Percentiles rank a stretch among this genome's conserved stretches.
These are phyloP conservation scores for Papilio helenus DNA, from an alignment of 1,140 invertebrate species.

Conservation along the genomic window DNA sequence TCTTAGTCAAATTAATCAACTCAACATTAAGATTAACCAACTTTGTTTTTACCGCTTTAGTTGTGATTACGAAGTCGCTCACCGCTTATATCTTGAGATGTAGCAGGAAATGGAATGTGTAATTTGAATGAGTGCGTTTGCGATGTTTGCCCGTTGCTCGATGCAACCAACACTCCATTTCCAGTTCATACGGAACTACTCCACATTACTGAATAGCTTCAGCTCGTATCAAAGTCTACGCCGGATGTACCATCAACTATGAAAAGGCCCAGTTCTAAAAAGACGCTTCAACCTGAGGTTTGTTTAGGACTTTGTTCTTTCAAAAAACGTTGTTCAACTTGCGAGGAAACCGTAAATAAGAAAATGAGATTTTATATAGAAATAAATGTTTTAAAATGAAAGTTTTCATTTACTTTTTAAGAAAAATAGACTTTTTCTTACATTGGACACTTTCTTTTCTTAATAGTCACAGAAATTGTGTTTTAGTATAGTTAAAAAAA, in stretches of 20 bases:
- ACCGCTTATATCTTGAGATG: not conserved
- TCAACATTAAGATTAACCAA: too few relatives aligned
- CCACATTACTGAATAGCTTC: constrained; percentile 52
- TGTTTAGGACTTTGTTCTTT: constrained; percentile 36
- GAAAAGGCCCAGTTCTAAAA: constrained; percentile 30
- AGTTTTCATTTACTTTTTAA: too few relatives aligned
- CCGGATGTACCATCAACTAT: constrained; percentile 31
- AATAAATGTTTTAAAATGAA: not conserved
- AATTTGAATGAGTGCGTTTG: constrained; percentile 69
- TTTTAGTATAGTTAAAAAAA: not conserved
- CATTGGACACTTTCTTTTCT: not conserved
- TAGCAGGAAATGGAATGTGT: constrained; percentile 29
- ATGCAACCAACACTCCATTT: constrained; percentile 68
- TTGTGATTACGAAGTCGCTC: not conserved
- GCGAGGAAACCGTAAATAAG: not conserved
- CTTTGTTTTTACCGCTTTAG: not conserved
- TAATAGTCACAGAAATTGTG: not conserved
- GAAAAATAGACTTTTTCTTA: too few relatives aligned
- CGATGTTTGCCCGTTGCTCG: constrained; percentile 61
- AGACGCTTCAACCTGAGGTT: constrained; percentile 31
- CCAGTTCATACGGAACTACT: constrained; percentile 63
- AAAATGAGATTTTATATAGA: not conserved
- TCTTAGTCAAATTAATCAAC: too few relatives aligned
- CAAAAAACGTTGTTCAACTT: constrained; percentile 19
- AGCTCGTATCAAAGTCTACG: constrained; percentile 32